These are phyloP conservation scores for Brachionus calyciflorus DNA, from an alignment of 1,140 invertebrate species.

Conservation along the genomic window DNA sequence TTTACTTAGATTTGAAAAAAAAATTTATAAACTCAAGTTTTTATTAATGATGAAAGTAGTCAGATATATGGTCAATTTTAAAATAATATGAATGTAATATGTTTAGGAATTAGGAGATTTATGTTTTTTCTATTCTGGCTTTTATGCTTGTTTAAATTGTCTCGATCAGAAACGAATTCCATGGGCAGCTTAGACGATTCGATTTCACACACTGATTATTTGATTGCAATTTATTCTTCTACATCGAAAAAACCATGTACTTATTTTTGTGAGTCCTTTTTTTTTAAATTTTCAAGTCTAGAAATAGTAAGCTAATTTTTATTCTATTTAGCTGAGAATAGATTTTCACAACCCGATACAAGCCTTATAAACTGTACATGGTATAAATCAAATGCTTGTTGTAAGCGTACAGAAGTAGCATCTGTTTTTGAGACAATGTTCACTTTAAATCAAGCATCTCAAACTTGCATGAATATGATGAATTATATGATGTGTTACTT, in stretches of 20 bases:
- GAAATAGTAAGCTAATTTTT: background rate
- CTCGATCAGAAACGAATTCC: too few relatives aligned
- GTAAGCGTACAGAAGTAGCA: constrained; percentile 61
- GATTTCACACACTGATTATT: constrained; percentile 37
- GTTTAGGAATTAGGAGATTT: too few relatives aligned
- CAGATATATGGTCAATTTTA: too few relatives aligned
- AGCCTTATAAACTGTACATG: constrained; percentile 61
- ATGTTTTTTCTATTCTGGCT: too few relatives aligned
- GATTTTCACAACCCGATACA: constrained; percentile 51
- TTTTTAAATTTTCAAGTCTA: background rate
- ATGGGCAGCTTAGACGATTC: constrained; percentile 29
- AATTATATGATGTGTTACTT: constrained; percentile 62
- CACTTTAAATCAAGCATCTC: constrained; percentile 54
- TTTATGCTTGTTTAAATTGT: too few relatives aligned
- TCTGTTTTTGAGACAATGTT: constrained; percentile 60
- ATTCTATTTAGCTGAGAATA: constrained; percentile 52
- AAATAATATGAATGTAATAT: too few relatives aligned
- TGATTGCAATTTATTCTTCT: constrained; percentile 28
- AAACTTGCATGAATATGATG: constrained; percentile 55
- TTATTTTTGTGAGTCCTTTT: background rate
- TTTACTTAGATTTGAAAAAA: too few relatives aligned
- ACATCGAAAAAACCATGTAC: constrained; percentile 32
- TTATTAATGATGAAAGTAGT: too few relatives aligned
- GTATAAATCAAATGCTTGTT: constrained; percentile 58
- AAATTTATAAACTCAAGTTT: too few relatives aligned